Conservation (phyloP, 2,888 invertebrate species). For the Eristalinus aeneus region DNA sequence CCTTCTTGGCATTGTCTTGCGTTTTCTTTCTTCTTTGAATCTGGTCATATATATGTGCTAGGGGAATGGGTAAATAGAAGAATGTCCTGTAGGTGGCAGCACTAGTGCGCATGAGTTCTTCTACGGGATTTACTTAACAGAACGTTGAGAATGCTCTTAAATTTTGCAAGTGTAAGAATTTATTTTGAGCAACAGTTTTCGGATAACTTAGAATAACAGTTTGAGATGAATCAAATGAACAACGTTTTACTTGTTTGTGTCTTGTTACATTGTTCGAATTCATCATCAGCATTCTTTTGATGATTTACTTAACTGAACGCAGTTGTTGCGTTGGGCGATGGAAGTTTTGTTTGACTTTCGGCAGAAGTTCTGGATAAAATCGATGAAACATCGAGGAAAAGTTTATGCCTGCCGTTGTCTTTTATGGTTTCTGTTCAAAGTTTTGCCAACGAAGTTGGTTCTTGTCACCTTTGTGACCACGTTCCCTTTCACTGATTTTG, state of each 20-base stretch:
- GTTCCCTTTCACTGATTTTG: no score
- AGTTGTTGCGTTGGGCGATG: not conserved
- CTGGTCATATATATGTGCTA: not conserved
- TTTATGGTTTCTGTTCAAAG: not conserved
- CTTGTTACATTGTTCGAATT: not conserved
- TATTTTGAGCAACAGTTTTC: not conserved
- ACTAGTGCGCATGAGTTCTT: not conserved
- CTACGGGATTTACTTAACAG: constrained; percentile 47
- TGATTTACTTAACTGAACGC: not conserved
- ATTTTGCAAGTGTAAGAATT: not conserved
- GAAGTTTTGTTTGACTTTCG: not conserved
- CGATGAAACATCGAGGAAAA: not conserved
- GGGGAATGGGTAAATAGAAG: not conserved
- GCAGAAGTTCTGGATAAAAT: not conserved
- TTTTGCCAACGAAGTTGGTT: not conserved
- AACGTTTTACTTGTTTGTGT: not conserved
- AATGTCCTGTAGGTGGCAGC: constrained; percentile 17
- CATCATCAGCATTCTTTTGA: not conserved
- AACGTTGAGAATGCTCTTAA: constrained; percentile 13
- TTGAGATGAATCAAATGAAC: not conserved
- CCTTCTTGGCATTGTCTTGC: not conserved
- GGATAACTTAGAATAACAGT: not conserved
- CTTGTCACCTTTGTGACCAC: not conserved
- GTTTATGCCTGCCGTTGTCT: not conserved
- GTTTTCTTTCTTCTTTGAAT: not conserved